A percentile compares a stretch with the other conserved stretches of the same genome.
These are phyloP conservation scores for Gymnobelideus leadbeateri DNA, from an alignment of 2,113 vertebrate genomes.

Conservation along the genomic window DNA sequence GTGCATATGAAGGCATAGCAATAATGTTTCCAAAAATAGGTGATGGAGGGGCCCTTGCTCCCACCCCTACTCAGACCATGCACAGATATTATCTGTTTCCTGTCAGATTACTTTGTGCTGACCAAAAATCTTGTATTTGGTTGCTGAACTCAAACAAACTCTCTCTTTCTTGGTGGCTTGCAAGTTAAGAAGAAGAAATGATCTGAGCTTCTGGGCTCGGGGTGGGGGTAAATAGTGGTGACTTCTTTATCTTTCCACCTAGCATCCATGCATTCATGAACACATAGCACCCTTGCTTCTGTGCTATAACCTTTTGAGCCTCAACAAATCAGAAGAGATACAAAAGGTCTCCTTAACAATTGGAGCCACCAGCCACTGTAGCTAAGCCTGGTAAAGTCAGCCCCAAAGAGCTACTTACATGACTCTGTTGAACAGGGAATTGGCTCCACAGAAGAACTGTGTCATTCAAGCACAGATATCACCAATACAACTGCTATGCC, in stretches of 20 bases:
- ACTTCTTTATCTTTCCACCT: neutral
- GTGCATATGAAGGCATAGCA: neutral
- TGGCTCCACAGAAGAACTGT: neutral
- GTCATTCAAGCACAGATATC: neutral
- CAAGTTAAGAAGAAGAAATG: neutral
- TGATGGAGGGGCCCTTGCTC: neutral
- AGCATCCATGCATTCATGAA: neutral
- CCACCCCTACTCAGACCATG: neutral
- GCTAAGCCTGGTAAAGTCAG: neutral
- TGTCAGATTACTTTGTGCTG: neutral
- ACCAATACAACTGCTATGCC: neutral
- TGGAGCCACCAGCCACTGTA: neutral
- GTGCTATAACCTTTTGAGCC: neutral
- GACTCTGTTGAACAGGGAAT: neutral
- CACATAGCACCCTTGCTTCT: neutral
- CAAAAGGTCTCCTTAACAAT: neutral
- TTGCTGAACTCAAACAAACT: neutral
- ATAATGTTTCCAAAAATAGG: neutral
- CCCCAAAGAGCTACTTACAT: neutral
- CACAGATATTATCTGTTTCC: neutral
- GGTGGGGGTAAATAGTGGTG: neutral
- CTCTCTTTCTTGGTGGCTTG: neutral
- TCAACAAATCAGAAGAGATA: neutral
- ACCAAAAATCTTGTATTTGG: neutral
- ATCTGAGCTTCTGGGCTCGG: neutral